Conservation (phyloP, 1,140 invertebrate species). For the Zaprionus tsacasi region DNA sequence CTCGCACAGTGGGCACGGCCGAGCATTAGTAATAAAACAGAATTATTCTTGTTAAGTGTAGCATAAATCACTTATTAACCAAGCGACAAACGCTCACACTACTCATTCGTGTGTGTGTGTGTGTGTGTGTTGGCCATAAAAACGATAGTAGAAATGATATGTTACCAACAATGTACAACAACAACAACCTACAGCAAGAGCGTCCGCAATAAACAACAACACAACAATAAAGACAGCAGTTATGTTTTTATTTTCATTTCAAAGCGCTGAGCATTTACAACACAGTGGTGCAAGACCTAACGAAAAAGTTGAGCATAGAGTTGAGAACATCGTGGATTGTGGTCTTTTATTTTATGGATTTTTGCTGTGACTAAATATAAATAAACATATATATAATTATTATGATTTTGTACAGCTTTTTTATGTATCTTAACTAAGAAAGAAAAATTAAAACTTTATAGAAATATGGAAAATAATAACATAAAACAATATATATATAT, state of each 20-base stretch:
- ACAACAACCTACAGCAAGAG: slow-evolving; percentile 8
- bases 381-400: no score
- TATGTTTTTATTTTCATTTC: slow-evolving; percentile 55
- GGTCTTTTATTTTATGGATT: no score
- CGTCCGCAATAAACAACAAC: neutral
- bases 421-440: no score
- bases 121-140: slow-evolving; percentile 34
- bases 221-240: slow-evolving; percentile 36
- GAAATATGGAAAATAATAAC: neutral
- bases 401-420: no score
- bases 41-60: slow-evolving; percentile 53
- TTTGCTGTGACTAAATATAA: no score
- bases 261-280: slow-evolving; percentile 36
- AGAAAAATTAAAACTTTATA: neutral
- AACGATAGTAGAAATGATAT: slow-evolving; percentile 61
- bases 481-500: no score
- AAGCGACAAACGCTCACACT: slow-evolving; percentile 17
- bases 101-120: slow-evolving; percentile 3
- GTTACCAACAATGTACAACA: slow-evolving; percentile 45
- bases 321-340: no score
- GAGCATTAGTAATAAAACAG: slow-evolving; percentile 37
- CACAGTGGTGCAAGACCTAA: slow-evolving; percentile 23
- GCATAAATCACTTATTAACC: slow-evolving; percentile 43
- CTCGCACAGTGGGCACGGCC: neutral
- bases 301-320: neutral